Evolutionary conservation across 2,888 invertebrate genomes (phyloP), one percentile per base, ranked within the genome.

Genomic region (Andrena minutula): DNA sequence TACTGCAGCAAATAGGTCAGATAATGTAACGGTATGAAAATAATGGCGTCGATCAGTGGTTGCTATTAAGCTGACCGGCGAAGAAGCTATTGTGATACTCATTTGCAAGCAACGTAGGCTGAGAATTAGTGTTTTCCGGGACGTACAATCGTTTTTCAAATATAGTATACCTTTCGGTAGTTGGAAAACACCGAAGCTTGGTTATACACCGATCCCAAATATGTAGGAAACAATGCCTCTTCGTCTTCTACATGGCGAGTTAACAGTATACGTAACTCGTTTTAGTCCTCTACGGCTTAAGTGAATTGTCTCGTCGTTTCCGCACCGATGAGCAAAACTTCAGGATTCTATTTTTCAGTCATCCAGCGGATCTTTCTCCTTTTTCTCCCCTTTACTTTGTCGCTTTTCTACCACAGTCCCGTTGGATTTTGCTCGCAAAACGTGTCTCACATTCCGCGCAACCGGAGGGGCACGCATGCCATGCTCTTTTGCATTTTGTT

Each of bases 271-370:
- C 47, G 16, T 63, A 56, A 47, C 49, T 47, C 28, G 30, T 56
- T n/a, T 41, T 23, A 32, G 28, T 65, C 58, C 41, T 41, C 35
- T 49, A n/a, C 53, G 23, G 6, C 23, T 35, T 65, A 76, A 83
- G 73, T 71, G 73, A 82, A 70, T 82, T 82, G 73, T 82, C 82
- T 49, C 49, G 69, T 82, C 26, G 69, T 83, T 83, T 76, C 73
- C 73, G 51, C 70, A 20, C 8, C 32, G 49, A 16, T 32, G 74
- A 74, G 61, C 79, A 73, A 76, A 71, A 70, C 82, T 68, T 60
- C 53, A 41, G 41, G 74, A 56, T 61, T 28, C 28, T 79, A 49
- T 78, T 30, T 79, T 64, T 47, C 23, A 23, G 23, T 26, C 10
- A 28, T 63, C 8, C 58, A 28, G 10, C 4, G 68, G 10, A n/a